A percentile compares a stretch with the other conserved stretches of the same genome.
These are phyloP conservation scores for Furnarius figulus DNA, from an alignment of 2,113 vertebrate species.

Conservation along the genomic window DNA sequence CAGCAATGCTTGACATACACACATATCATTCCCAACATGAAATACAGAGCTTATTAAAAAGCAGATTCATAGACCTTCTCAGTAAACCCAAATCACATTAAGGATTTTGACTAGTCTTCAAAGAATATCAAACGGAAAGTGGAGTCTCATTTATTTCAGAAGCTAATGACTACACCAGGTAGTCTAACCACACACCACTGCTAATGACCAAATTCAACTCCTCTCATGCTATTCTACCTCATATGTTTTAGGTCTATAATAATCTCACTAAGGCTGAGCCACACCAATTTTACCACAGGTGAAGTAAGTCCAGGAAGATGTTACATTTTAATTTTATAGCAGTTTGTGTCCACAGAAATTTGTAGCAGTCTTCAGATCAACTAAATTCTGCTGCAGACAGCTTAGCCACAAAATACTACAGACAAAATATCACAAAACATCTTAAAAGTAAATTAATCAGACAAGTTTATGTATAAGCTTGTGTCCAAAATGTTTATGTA, in stretches of 20 bases:
- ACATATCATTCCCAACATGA: neutral
- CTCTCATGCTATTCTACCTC: neutral
- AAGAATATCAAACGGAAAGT: neutral
- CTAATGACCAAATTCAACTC: slow-evolving; percentile 14
- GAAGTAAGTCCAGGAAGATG: neutral
- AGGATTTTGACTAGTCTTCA: slow-evolving; percentile 18
- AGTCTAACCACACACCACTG: neutral
- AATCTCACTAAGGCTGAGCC: slow-evolving; percentile 1
- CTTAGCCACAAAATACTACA: neutral
- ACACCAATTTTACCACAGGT: neutral
- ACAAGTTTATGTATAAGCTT: neutral
- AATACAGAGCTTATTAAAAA: neutral
- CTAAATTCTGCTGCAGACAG: neutral
- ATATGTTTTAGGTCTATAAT: neutral
- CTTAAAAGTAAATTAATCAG: neutral
- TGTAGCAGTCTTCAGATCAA: neutral
- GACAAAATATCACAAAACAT: neutral
- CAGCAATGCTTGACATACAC: neutral
- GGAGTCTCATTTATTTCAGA: neutral
- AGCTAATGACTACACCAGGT: neutral
- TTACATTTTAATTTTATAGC: slow-evolving; percentile 25
- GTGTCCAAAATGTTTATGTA: no score
- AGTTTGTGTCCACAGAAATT: neutral
- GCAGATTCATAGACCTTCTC: neutral
- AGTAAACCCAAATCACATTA: neutral